Percentiles rank a stretch among this genome's conserved stretches.
Conservation (phyloP, 2,797 vertebrate genomes). For the Spinus olivaceus region DNA sequence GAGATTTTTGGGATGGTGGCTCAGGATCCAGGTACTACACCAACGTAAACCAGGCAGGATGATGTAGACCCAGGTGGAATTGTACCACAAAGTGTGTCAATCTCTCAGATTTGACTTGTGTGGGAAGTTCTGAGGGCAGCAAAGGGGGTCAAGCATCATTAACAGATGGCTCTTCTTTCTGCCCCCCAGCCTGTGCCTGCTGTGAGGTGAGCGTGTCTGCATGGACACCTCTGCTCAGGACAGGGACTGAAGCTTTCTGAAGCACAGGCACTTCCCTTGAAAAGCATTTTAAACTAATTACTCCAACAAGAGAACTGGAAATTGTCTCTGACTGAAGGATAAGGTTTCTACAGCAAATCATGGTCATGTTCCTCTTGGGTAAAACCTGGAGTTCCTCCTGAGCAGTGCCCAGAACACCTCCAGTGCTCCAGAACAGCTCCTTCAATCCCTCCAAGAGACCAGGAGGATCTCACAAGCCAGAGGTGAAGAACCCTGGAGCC, state of each 20-base stretch:
- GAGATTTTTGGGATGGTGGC: not conserved
- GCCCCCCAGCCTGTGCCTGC: accelerated
- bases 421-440: not conserved
- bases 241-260: not conserved
- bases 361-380: not conserved
- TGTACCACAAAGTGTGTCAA: not conserved
- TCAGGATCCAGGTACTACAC: not conserved
- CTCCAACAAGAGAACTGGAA: not conserved
- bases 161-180: not conserved
- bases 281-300: not conserved
- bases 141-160: not conserved
- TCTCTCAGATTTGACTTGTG: not conserved
- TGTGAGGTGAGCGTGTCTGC: not conserved
- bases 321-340: not conserved
- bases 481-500: not conserved
- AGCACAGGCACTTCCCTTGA: not conserved
- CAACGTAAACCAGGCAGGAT: not conserved
- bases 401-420: not conserved
- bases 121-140: not conserved
- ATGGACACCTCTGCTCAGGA: not conserved
- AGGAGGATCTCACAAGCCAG: not conserved
- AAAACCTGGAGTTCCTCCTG: not conserved
- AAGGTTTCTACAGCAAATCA: not conserved
- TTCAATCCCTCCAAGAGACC: not conserved
- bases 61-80: not conserved